Evolutionary conservation across 2,797 vertebrate genomes (phyloP), one percentile per base, ranked within the genome.

Genomic region (Rhinoraja longicauda): DNA sequence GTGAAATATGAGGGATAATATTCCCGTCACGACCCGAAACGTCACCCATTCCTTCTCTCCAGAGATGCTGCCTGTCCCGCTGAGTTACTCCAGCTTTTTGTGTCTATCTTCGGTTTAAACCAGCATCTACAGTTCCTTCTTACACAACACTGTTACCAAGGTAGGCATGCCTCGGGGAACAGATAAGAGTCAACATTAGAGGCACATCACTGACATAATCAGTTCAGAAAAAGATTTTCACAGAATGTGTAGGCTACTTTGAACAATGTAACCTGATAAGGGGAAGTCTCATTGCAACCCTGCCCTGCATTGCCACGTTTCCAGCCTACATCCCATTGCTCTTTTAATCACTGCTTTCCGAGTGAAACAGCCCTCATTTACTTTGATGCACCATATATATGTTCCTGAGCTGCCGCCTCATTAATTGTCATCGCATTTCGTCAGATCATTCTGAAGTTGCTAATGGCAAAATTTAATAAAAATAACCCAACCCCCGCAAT

Each of bases 401-500:
- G 24, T 45, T 75, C 90, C 90, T 92, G 39, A 92, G 90, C 90
- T 92, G 70, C 53, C 70, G 29, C 90, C 39, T 75, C 90, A 92
- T 73, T 91, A 73, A 73, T 45, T 53, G 36, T 91, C 90, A 91
- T 92, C 67, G 17, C 90, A 72, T 92, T 75, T 92, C 62, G 67
- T 92, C 67, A 75, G 90, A 29, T 92, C 90, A 92, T 73, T 75
- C 90, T 75, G 70, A 13, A 75, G 67, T 75, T 92, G 90, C 24
- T 73, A 72, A 73, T 10, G 15, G 39, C 90, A 72, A 15, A 75
- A 91, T 53, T 73, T 73, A 45, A 90, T 70, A 90, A 91, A 91
- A 91, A 45, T 53, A 70, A n/a, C 70, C 67, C 53, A 24, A 45
- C 67, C 90, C 24, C 39, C 32, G 59, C 70, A 92, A 92, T 57